phyloP scores from a whole-genome alignment of 2,797 vertebrate genomes.

The Parauchenoglanis ngamensis region DNA sequence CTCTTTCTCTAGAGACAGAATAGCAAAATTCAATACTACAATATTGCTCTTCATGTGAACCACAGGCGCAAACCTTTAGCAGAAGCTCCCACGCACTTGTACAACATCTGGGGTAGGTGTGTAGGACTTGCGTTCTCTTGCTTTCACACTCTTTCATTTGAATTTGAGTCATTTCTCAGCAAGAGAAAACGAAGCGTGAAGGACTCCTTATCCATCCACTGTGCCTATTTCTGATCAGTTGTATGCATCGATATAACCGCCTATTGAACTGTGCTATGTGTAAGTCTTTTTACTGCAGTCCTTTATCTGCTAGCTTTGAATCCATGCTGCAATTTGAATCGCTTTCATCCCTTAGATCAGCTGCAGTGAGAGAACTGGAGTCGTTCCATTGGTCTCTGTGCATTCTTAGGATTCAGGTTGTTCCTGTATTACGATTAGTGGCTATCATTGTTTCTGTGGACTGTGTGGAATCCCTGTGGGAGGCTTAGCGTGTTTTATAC shows the following conservation, averaged over 20 bases:
- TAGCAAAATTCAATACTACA: constrained; percentile 49
- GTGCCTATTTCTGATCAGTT: constrained; percentile 14
- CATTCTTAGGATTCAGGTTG: not conserved
- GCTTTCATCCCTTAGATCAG: not conserved
- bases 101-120: constrained; percentile 49
- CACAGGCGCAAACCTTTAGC: constrained; percentile 49
- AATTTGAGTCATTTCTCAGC: constrained; percentile 35
- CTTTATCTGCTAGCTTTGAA: not conserved
- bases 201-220: constrained; percentile 17
- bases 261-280: constrained; percentile 1
- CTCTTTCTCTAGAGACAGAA: constrained; percentile 20
- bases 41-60: constrained; percentile 62
- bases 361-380: not conserved
- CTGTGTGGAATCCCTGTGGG: constrained; percentile 4
- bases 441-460: not conserved
- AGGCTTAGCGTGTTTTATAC: not conserved
- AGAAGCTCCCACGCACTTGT: constrained; percentile 50
- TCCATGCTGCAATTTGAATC: not conserved
- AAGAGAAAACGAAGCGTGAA: constrained; percentile 32
- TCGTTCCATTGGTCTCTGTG: not conserved
- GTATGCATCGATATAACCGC: not conserved
- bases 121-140: constrained; percentile 53
- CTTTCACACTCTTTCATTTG: constrained; percentile 21
- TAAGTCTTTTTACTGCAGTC: not conserved
- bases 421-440: not conserved